Percentiles rank a stretch among this genome's conserved stretches.
Conservation (phyloP, 2,888 invertebrate genomes). For the Sussaba pulchella region DNA sequence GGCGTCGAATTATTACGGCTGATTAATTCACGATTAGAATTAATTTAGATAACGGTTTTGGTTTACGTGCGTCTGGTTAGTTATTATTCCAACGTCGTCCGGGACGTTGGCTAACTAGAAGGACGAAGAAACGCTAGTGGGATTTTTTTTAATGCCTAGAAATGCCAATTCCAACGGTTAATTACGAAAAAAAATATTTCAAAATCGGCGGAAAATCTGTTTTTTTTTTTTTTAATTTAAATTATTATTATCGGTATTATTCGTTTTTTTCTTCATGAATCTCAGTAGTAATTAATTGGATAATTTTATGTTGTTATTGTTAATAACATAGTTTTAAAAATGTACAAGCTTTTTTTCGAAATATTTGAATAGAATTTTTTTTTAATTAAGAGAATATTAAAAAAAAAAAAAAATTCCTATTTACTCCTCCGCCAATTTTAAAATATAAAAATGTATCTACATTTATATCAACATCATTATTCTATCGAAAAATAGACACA, state of each 20-base stretch:
- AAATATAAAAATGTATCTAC: background rate
- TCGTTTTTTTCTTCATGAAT: too few species aligned
- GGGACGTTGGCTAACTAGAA: conserved; percentile 5
- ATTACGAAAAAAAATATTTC: background rate
- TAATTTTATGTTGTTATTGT: too few species aligned
- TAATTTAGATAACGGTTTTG: conserved; percentile 24
- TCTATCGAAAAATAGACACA: conserved; percentile 26
- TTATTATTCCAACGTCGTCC: conserved; percentile 8
- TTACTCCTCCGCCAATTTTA: background rate
- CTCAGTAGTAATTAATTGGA: too few species aligned
- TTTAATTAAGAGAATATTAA: too few species aligned
- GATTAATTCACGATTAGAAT: conserved; percentile 41
- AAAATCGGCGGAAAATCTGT: background rate
- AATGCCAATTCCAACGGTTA: background rate
- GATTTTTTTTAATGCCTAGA: conserved; percentile 17
- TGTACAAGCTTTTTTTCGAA: too few species aligned
- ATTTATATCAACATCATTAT: background rate
- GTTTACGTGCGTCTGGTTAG: conserved; percentile 25
- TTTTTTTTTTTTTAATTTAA: background rate
- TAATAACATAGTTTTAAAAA: too few species aligned
- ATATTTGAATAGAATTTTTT: too few species aligned
- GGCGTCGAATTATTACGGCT: conserved; percentile 27
- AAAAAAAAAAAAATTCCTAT: background rate
- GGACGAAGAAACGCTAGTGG: conserved; percentile 7
- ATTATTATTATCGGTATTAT: too few species aligned